Base-by-base conservation (phyloP, 2,113 vertebrate genomes). In the Vulpes lagopus region DNA sequence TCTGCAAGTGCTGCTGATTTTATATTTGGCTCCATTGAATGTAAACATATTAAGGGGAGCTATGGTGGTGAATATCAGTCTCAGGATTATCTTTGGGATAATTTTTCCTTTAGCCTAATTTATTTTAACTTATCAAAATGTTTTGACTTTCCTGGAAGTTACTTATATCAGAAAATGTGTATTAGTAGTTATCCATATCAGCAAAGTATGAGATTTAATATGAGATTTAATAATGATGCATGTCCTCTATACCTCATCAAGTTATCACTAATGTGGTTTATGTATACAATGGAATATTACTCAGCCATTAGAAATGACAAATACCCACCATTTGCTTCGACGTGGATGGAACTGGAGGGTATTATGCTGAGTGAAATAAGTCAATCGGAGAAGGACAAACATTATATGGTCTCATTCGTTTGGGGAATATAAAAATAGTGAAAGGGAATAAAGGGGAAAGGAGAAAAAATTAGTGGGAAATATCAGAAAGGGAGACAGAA, bases 181-280 rank as follows among this genome's bases (percentile, higher is more conserved):
- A 30, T 86, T 51, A 74, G 27, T 62, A 38, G 1, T 38, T 69
- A 85, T 35, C 1, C 3, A 49, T 83, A 87, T 95, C 74, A 87
- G 35, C 55, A 78, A 91, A 94, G 17, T 82, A 43, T 92, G 27
- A 64, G 4, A 96, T 90, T 94, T 92, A 89, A 62, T 62, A 55
- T 59, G 27, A 64, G 3, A 96, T 90, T 94, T 92, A 89, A 62
- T 62, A 55, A 43, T 53, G 65, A 91, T 82, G 27, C 19, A 14
- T 65, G 11, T 79, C 9, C 49, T 83, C 57, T 80, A 11, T 32
- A 71, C 1, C 8, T 76, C 23, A 91, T 55, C 11, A 20, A 74
- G 1, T 0, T 59, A 84, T 67, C 60, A 57, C 30, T 88, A 73
- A 73, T 87, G 20, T 43, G 43, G 43, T 43, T 43, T 43, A 43